These are phyloP conservation scores for Abrostola triplasia DNA, from an alignment of 2,888 invertebrate species.

Conservation along the genomic window DNA sequence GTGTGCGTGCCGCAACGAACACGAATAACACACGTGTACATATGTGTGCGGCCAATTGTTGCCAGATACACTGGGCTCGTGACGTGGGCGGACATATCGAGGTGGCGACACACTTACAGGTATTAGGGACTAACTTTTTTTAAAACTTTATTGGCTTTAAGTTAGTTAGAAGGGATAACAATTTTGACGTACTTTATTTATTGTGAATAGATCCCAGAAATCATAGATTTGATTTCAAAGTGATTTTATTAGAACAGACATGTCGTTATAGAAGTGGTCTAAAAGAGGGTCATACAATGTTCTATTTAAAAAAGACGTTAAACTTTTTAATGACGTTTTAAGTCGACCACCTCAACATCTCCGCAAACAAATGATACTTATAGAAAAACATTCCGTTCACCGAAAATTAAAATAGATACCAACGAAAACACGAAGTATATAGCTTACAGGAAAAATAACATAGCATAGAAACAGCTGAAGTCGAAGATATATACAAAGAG, in stretches of 20 bases:
- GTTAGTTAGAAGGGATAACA: no score
- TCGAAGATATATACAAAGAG: constrained; percentile 59
- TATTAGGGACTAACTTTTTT: background rate
- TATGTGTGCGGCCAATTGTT: constrained; percentile 70
- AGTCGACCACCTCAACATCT: constrained; percentile 54
- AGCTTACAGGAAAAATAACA: constrained; percentile 64
- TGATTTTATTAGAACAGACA: no score
- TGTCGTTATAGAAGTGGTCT: no score
- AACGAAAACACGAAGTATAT: constrained; percentile 60
- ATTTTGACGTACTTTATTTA: no score
- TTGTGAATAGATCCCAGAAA: no score
- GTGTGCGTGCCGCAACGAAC: constrained; percentile 69
- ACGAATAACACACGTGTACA: constrained; percentile 82
- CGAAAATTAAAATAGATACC: constrained; percentile 59
- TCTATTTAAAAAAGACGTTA: background rate
- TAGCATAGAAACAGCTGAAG: constrained; percentile 57
- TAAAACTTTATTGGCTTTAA: background rate
- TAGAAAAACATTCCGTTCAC: constrained; percentile 68
- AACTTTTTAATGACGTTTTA: no score
- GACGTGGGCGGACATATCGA: constrained; percentile 63
- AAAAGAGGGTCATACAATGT: background rate
- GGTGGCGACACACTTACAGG: constrained; percentile 49
- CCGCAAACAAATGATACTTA: constrained; percentile 57
- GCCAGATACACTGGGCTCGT: constrained; percentile 41
- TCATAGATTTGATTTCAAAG: no score